Evolutionary conservation across 2,888 invertebrate genomes (phyloP).

Genomic region (Pachycephus smyrnensis): DNA sequence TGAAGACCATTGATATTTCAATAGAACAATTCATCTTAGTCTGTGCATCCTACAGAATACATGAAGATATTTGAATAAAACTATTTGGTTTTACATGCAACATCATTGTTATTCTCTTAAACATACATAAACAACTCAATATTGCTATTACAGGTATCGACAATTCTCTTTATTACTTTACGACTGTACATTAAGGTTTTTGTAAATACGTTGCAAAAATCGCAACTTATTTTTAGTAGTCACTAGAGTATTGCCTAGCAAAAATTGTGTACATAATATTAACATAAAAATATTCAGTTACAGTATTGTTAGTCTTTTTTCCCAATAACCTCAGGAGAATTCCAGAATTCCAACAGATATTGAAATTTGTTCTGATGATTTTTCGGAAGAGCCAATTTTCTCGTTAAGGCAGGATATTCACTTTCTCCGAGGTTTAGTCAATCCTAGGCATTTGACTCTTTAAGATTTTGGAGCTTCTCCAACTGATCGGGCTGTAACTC

Average conservation of each 20-base stretch:
- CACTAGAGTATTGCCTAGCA: slow-evolving; percentile 53
- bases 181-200: slow-evolving; percentile 57
- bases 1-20: neutral
- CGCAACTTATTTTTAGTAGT: slow-evolving; percentile 48
- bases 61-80: slow-evolving; percentile 32
- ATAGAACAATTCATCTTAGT: neutral
- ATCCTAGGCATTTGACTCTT: slow-evolving; percentile 89
- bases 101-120: slow-evolving; percentile 62
- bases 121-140: slow-evolving; percentile 55
- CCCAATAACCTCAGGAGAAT: slow-evolving; percentile 58
- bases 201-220: slow-evolving; percentile 58
- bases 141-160: slow-evolving; percentile 54
- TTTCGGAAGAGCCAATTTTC: slow-evolving; percentile 61
- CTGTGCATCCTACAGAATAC: neutral
- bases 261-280: slow-evolving; percentile 52
- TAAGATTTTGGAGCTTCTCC: slow-evolving; percentile 87
- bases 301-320: slow-evolving; percentile 50
- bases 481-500: slow-evolving; percentile 90
- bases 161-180: slow-evolving; percentile 58
- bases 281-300: slow-evolving; percentile 50
- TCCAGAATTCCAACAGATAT: slow-evolving; percentile 62
- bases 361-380: slow-evolving; percentile 63
- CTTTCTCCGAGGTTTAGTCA: slow-evolving; percentile 61
- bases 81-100: slow-evolving; percentile 56
- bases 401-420: slow-evolving; percentile 55